Base-by-base conservation (phyloP, 1,140 invertebrate genomes). In the Schlechtendalia chinensis region DNA sequence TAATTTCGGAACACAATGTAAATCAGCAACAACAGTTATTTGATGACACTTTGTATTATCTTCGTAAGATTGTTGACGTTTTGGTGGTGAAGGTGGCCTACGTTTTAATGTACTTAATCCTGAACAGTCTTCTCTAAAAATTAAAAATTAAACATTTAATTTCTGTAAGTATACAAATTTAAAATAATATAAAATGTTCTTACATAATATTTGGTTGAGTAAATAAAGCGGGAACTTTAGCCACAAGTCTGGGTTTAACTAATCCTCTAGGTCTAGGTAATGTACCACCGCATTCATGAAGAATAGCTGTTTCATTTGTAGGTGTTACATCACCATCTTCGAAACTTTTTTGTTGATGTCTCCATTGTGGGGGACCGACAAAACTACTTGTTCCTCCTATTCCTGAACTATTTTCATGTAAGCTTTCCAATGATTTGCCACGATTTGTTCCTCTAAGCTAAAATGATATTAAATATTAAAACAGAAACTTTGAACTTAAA, bases 241-340 rank as follows among this genome's bases (percentile, higher is more conserved):
- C 93, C 19, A 96, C 90, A n/a, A 94, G 94, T 81, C 93, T 87
- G 5, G 92, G 92, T 84, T 94, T 91, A 17, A 94, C 92, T 8
- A 93, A 87, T 67, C 89, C 91, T 84, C 94, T 89, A 5, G 94
- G 95, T 82, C 95, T 90, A 0, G 95, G 94, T 81, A 94, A 86
- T 5, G 93, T 96, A 39, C 94, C 93, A 10, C 94, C 94, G 24
- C 92, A 91, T 84, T 91, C 89, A 81, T 92, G 90, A 58, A 86
- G 86, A 58, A 85, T 83, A 83, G 88, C 82, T 24, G 87, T 88
- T 86, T 95, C 93, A 84, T 95, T 95, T 75, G 94, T 95, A 3
- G 93, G 93, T 29, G 93, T 95, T 63, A 95, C 91, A 85, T 96
- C 94, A 24, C 93, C 94, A 84, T 96, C 94, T 84, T 96, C 94